Evolutionary conservation across 1,140 invertebrate genomes (phyloP), one percentile per base, ranked within the genome.

Genomic region (Tribolium madens): DNA sequence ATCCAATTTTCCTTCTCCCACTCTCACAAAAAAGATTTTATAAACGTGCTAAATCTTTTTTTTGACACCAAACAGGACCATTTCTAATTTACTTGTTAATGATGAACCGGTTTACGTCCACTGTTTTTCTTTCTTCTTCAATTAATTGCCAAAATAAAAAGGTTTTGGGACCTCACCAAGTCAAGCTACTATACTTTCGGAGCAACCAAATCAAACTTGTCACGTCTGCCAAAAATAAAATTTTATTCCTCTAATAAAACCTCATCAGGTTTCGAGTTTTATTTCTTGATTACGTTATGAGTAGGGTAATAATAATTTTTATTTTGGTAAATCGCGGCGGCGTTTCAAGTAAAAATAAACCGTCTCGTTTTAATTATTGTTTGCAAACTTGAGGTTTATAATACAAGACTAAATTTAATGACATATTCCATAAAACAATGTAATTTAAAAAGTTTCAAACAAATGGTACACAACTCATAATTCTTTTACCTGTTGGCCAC

Each of bases 401-500:
- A 64, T 64, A 36, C 57, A 33, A 64, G 57, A 31, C 18, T 64
- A 64, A 64, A 64, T 4, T 64, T 64, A 64, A 64, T 64, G 57
- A 33, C 57, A 33, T 64, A n/a, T 64, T 31, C 57, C 57, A 64
- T 64, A 64, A 64, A 64, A 64, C 57, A 33, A 13, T 64, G 57
- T 64, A 64, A 64, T 64, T 64, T 64, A 64, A 64, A 64, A 64
- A 64, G 57, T 64, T 64, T 18, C 18, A 21, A 21, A 42, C 36
- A 26, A 57, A 17, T 17, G 52, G 52, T 57, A 57, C 18, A 21
- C 57, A 36, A 64, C n/a, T 33, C 57, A 64, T 64, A 64, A 64
- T 33, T 64, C 57, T 64, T 33, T 64, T 64, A 64, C 57, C 57
- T 64, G 57, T 64, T 64, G 57, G 57, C 57, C 57, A 64, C 57